Conservation (phyloP, 2,797 vertebrate species). For the Coregonus ussuriensis region DNA sequence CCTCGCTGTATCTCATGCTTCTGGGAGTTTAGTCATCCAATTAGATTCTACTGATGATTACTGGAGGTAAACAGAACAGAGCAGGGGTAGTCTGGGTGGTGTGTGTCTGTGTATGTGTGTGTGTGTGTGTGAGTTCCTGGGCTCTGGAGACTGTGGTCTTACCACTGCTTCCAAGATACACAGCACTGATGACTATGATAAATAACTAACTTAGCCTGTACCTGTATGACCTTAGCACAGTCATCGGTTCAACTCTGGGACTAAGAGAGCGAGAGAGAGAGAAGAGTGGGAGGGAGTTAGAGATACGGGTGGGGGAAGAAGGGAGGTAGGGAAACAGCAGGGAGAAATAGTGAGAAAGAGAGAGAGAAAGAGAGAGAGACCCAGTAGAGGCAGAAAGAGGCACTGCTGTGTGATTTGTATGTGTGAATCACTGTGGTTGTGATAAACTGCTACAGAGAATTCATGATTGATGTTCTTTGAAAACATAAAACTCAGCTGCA, state of each 20-base stretch:
- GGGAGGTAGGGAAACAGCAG: too few species aligned
- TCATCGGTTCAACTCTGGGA: not conserved
- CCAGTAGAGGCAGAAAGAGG: not conserved
- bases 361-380: not conserved
- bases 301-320: too few species aligned
- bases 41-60: not conserved
- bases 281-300: not conserved
- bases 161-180: conserved; percentile 17
- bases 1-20: not conserved
- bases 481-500: conserved; percentile 41
- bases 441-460: conserved; percentile 37
- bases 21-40: not conserved
- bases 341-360: too few species aligned
- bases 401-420: conserved; percentile 10
- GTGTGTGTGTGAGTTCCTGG: not conserved
- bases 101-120: conserved; percentile 1
- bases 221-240: conserved; percentile 42
- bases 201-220: conserved; percentile 29
- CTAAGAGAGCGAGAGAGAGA: not conserved
- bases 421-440: conserved; percentile 16
- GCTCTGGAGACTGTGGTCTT: conserved; percentile 13
- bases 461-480: conserved; percentile 48
- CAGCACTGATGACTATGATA: conserved; percentile 18
- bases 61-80: not conserved
- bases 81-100: not conserved